Evolutionary conservation across 2,797 vertebrate species (phyloP).

Genomic region (Amphiprion clarkii): DNA sequence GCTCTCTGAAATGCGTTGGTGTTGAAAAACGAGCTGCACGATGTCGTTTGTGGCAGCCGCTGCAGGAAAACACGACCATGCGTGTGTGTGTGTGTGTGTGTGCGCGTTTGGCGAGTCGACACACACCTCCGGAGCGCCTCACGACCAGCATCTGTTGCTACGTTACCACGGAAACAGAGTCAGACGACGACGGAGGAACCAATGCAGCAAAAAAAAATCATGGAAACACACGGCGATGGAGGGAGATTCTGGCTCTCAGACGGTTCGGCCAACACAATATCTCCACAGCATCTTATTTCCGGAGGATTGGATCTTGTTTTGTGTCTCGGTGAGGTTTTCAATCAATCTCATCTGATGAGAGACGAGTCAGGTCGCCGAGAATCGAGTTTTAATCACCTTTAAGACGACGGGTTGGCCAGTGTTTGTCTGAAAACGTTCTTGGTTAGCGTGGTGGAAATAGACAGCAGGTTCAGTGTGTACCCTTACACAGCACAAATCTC

Average conservation of each 20-base stretch:
- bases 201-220: neutral
- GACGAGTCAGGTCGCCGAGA: neutral
- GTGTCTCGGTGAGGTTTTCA: neutral
- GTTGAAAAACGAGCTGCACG: too few relatives aligned
- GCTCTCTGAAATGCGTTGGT: too few relatives aligned
- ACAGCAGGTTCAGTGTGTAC: slow-evolving; percentile 1
- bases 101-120: slow-evolving; percentile 13
- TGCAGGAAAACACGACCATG: neutral
- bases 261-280: neutral
- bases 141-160: slow-evolving; percentile 52
- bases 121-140: slow-evolving; percentile 5
- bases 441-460: neutral
- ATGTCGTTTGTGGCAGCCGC: slow-evolving; percentile 8
- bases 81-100: too few relatives aligned
- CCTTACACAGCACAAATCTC: neutral
- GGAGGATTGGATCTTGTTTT: neutral
- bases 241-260: neutral
- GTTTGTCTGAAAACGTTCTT: neutral
- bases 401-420: too few relatives aligned
- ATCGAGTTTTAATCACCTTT: neutral
- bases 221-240: too few relatives aligned
- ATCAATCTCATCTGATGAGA: neutral
- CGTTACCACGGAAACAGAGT: slow-evolving; percentile 25
- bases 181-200: neutral
- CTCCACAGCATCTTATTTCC: neutral